Percentiles rank a stretch among this genome's conserved stretches.
Evolutionary conservation across 2,797 vertebrate genomes (phyloP).

Genomic region (Phyllotis vaccarum): DNA sequence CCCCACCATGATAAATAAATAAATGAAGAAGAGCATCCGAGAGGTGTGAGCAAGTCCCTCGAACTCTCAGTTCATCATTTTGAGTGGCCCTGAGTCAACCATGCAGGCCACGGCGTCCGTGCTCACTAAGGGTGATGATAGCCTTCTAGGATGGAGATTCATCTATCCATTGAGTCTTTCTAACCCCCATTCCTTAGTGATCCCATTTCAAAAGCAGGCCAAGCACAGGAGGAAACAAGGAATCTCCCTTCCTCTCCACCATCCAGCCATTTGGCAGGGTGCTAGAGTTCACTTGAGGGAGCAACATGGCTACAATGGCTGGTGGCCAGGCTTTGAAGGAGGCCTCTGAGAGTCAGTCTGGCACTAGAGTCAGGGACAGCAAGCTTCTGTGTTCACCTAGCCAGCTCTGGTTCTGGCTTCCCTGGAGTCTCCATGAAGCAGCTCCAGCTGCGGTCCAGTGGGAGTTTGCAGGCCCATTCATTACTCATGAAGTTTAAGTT

Average conservation of each 20-base stretch:
- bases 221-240: slow-evolving; percentile 6
- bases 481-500: background rate
- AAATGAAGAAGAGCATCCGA: background rate
- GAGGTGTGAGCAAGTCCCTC: background rate
- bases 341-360: background rate
- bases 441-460: background rate
- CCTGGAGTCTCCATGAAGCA: background rate
- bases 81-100: background rate
- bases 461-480: accelerated
- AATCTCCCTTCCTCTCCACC: slow-evolving; percentile 40
- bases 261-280: slow-evolving; percentile 68
- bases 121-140: background rate
- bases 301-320: slow-evolving; percentile 48
- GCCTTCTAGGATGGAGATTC: background rate
- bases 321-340: slow-evolving; percentile 53
- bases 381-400: background rate
- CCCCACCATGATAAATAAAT: background rate
- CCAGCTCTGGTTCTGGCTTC: background rate
- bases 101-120: background rate
- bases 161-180: slow-evolving; percentile 45
- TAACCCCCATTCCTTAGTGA: slow-evolving; percentile 40
- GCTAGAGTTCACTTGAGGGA: slow-evolving; percentile 55
- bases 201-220: slow-evolving; percentile 57
- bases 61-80: background rate
- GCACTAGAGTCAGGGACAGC: background rate